phyloP scores from a whole-genome alignment of 2,113 vertebrate genomes.

The Donacobius atricapilla region DNA sequence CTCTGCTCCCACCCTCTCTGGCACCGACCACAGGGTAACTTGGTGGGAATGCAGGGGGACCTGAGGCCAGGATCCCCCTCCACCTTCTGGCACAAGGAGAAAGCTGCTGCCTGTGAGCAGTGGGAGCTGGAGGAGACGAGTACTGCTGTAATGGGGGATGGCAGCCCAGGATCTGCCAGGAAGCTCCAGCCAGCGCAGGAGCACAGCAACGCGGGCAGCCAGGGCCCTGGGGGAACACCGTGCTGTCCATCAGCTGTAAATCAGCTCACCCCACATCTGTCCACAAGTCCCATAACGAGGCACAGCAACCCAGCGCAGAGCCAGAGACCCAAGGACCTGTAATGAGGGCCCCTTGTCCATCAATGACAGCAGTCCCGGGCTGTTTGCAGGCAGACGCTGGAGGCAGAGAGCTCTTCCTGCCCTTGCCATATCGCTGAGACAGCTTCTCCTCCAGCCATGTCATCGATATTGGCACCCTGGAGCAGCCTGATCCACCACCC shows the following conservation, averaged over 20 bases:
- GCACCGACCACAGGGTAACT: neutral
- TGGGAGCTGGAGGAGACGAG: neutral
- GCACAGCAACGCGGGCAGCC: neutral
- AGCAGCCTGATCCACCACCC: neutral
- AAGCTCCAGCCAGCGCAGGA: neutral
- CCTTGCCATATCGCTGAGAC: neutral
- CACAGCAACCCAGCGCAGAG: neutral
- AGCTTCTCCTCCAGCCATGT: neutral
- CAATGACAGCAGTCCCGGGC: neutral
- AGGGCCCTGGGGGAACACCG: neutral
- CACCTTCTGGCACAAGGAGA: neutral
- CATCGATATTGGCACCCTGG: neutral
- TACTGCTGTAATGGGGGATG: neutral
- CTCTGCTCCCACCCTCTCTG: neutral
- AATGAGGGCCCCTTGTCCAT: constrained; percentile 31
- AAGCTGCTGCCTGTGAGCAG: neutral
- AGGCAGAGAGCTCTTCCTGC: neutral
- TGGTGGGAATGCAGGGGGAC: neutral
- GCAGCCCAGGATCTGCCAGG: neutral
- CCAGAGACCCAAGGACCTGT: neutral
- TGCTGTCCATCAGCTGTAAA: neutral
- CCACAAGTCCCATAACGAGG: neutral
- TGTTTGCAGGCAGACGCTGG: neutral
- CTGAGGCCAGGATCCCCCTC: neutral
- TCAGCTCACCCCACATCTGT: neutral